Base-by-base conservation (phyloP, 2,113 vertebrate genomes). In the Sciurus niger region DNA sequence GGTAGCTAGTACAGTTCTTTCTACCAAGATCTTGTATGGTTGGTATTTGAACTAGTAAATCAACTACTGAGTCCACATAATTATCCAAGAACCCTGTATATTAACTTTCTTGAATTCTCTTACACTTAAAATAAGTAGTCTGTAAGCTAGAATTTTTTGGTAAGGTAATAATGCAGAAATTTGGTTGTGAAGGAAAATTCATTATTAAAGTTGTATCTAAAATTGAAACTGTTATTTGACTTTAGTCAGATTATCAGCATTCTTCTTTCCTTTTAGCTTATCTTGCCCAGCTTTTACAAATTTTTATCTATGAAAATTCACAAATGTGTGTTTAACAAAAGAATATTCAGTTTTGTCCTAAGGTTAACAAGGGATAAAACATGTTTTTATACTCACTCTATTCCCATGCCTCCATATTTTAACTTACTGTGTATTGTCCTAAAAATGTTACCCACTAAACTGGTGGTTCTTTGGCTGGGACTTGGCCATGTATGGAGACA, bases 201-300 rank as follows among this genome's bases (percentile, higher is more conserved):
- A n/a, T n/a, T 82, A 67, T 91, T n/a, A 51, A 84, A 96, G 25
- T 22, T 76, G 2, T 37, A 79, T 65, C 43, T 89, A 89, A 32
- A 94, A 96, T 91, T 72, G 65, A 93, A 93, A 89, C 6, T 79
- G 1, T 40, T 68, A 89, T 16, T 65, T 93, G 20, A 48, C n/a
- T 70, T 58, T 60, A 74, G 34, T 95, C 32, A 63, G n/a, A 76
- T 13, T 68, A 32, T 60, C 48, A 84, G 55, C 40, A 80, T 58
- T 46, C 2, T 48, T 63, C 40, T 92, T 67, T 73, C 72, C 87
- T 68, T 88, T 72, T 82, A 94, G n/a, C 51, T 8, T 85, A 40
- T 34, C 25, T 94, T 93, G 60, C 46, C 6, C 24, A 96, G 13
- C 63, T 82, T 76, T 76, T 40, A 92, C 30, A 82, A 79, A 73